Percentiles rank a stretch among this genome's conserved stretches.
Evolutionary conservation across 2,797 vertebrate species (phyloP).

Genomic region (Semotilus atromaculatus): DNA sequence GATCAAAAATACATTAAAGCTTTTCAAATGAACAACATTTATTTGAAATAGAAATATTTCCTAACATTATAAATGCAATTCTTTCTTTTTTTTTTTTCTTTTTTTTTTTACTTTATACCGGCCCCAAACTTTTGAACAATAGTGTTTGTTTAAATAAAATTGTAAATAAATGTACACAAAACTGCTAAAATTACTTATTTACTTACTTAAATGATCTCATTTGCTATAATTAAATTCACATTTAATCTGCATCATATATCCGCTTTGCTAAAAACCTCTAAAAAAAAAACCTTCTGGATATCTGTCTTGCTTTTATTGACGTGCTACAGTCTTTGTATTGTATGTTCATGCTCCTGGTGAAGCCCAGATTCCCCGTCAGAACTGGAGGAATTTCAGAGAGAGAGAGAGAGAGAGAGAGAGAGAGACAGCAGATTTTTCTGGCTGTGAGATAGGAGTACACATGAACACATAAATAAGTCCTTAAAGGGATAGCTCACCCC

Average conservation of each 20-base stretch:
- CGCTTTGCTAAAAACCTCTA: background rate
- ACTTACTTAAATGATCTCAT: background rate
- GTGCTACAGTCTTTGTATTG: background rate
- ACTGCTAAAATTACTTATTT: background rate
- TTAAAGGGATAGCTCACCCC: conserved; percentile 15
- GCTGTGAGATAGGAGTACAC: conserved; percentile 11
- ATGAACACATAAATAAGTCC: background rate
- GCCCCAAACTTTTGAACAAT: background rate
- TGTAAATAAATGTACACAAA: background rate
- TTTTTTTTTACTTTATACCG: background rate
- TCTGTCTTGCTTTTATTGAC: background rate
- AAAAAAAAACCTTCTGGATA: background rate
- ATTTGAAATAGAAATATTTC: no score
- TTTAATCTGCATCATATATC: background rate
- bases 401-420: background rate
- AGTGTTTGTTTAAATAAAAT: background rate
- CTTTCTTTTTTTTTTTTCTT: no score
- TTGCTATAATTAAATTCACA: background rate
- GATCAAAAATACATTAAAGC: background rate
- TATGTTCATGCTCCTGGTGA: background rate
- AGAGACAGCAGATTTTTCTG: background rate
- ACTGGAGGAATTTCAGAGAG: conserved; percentile 12
- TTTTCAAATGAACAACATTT: no score
- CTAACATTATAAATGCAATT: no score
- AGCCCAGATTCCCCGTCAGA: conserved; percentile 21